A percentile compares a stretch with the other conserved stretches of the same genome.
phyloP scores from a whole-genome alignment of 2,888 invertebrate genomes.

The Chrysotoxum bicinctum region DNA sequence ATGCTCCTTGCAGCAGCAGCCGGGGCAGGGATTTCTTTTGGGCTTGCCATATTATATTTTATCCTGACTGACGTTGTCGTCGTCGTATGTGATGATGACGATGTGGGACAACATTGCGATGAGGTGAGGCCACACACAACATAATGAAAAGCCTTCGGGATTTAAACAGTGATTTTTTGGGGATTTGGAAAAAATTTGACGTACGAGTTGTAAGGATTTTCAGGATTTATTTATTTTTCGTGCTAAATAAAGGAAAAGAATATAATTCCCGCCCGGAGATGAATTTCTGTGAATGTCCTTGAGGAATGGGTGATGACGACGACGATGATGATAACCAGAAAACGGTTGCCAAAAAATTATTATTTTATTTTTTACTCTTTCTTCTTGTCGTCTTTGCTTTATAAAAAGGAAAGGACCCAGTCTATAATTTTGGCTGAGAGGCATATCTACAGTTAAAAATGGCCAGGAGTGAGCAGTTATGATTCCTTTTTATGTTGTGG shows the following conservation, averaged over 20 bases:
- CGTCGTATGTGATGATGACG: constrained; percentile 46
- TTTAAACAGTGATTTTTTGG: constrained; percentile 66
- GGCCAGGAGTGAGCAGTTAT: constrained; percentile 58
- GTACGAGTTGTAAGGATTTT: constrained; percentile 65
- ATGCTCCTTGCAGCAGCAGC: neutral
- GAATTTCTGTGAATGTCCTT: constrained; percentile 54
- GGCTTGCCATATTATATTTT: constrained; percentile 30
- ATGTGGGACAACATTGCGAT: constrained; percentile 53
- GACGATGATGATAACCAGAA: constrained; percentile 8
- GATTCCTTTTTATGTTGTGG: constrained; percentile 63
- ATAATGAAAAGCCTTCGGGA: constrained; percentile 67
- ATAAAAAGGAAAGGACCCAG: constrained; percentile 27
- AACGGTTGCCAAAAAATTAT: constrained; percentile 48
- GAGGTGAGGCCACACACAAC: constrained; percentile 42
- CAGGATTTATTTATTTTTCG: constrained; percentile 64
- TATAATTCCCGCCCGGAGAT: constrained; percentile 71
- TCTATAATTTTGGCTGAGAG: constrained; percentile 51
- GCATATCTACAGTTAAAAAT: neutral
- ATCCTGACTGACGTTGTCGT: constrained; percentile 48
- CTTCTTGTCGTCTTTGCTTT: constrained; percentile 19
- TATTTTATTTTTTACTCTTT: constrained; percentile 5
- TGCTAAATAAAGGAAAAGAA: constrained; percentile 67
- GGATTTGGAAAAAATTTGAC: constrained; percentile 62
- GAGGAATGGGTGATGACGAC: constrained; percentile 3
- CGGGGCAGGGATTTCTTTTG: constrained; percentile 1